Evolutionary conservation across 1,140 invertebrate species (phyloP), one percentile per base, ranked within the genome.

Genomic region (Zaprionus tsacasi): DNA sequence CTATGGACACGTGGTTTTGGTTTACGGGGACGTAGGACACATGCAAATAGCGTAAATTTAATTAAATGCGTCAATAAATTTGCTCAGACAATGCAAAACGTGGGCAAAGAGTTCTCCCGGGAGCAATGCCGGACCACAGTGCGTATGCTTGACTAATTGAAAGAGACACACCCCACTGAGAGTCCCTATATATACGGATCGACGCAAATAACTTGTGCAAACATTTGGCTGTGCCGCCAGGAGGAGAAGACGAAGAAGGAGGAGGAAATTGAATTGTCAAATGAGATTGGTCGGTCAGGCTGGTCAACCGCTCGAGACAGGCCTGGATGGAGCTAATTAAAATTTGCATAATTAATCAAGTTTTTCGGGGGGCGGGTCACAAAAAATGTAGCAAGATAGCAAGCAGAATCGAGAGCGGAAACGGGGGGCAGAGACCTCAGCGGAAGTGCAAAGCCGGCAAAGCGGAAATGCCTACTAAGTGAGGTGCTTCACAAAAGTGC

Each of bases 281-380:
- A 76, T 76, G 61, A 75, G 66, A 57, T 80, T 78, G 55, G 38
- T 45, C 17, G 25, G 58, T 57, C 40, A 7, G 30, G 17, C 6
- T 33, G 35, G 55, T 17, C 45, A 65, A 70, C 43, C 52, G 48
- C 56, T 60, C 38, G 33, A 12, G 12, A 7, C 21, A 33, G 2
- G 59, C 58, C 38, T 43, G 52, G 63, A 35, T 57, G 50, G 57
- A 73, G 65, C 81, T 82, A 82, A 82, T 82, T 82, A 82, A 82
- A 82, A 85, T 83, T 83, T 85, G 78, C 78, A 85, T 80, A 80
- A 85, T 78, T 85, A 80, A 87, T 79, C 78, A 79, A 73, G 69
- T 73, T 79, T 76, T 87, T 21, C 21, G 21, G 72, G 50, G 68
- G 36, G 64, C 59, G 3, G 27, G 21, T 1, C 21, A 21, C 21